Evolutionary conservation across 2,888 invertebrate genomes (phyloP).

Genomic region (Phorcus lineatus): DNA sequence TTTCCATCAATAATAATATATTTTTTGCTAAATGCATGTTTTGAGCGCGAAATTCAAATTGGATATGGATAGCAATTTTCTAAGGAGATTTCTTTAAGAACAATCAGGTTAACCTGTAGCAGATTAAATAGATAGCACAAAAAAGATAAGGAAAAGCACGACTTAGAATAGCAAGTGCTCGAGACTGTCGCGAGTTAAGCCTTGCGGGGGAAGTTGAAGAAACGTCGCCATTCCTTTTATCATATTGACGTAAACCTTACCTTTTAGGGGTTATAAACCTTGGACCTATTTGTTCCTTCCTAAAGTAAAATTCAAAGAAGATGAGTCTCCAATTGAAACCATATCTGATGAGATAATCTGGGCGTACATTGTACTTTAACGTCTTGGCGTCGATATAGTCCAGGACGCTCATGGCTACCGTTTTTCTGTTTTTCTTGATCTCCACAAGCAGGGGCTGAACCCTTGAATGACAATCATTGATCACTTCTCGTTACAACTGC

Average conservation of each 20-base stretch:
- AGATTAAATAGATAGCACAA: too few relatives aligned
- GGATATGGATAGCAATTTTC: too few relatives aligned
- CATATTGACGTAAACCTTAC: neutral
- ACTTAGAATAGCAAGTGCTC: too few relatives aligned
- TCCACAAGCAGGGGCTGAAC: constrained; percentile 28
- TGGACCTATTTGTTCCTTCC: constrained; percentile 35
- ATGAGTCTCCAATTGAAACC: constrained; percentile 29
- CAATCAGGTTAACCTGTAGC: too few relatives aligned
- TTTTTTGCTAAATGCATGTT: too few relatives aligned
- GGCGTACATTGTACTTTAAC: constrained; percentile 46
- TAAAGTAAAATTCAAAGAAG: constrained; percentile 31
- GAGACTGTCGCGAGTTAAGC: too few relatives aligned
- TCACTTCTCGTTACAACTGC: too few relatives aligned
- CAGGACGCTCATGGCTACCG: constrained; percentile 25
- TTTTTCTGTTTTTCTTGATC: constrained; percentile 27
- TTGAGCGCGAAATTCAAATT: too few relatives aligned
- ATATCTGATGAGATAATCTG: constrained; percentile 28
- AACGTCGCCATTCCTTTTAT: neutral
- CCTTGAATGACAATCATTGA: neutral
- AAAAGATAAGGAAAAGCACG: too few relatives aligned
- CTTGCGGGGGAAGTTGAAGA: too few relatives aligned
- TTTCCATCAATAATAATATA: too few relatives aligned
- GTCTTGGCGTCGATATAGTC: constrained; percentile 32
- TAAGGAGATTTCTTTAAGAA: too few relatives aligned
- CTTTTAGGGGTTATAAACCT: neutral